Conservation (phyloP, 2,113 vertebrate genomes). For the Protobothrops mucrosquamatus region DNA sequence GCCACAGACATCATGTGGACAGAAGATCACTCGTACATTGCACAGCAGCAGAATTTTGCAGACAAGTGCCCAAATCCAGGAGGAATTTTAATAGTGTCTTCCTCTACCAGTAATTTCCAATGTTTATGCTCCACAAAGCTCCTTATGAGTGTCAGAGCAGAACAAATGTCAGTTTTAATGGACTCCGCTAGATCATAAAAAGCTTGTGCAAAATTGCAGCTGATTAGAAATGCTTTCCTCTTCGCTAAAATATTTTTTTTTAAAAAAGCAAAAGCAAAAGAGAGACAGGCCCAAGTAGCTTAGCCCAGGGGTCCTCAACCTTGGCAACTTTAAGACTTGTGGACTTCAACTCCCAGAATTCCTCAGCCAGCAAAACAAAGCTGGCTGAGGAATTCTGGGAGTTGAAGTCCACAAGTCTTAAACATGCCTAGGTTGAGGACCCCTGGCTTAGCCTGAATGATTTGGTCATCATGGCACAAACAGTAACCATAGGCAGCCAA, state of each 20-base stretch:
- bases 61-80: conserved; percentile 53
- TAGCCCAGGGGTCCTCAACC: not conserved
- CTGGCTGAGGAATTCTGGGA: too few species aligned
- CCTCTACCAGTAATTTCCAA: conserved; percentile 72
- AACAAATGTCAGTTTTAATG: conserved; percentile 81
- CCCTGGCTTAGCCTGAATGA: conserved; percentile 9
- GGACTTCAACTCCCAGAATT: too few species aligned
- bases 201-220: conserved; percentile 72
- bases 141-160: conserved; percentile 74
- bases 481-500: fast-evolving
- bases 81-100: conserved; percentile 75
- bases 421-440: too few species aligned
- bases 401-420: too few species aligned
- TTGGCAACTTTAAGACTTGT: too few species aligned
- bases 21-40: conserved; percentile 52
- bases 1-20: conserved; percentile 33
- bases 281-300: conserved; percentile 35
- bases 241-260: conserved; percentile 54
- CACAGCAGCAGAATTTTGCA: conserved; percentile 58
- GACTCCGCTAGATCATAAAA: conserved; percentile 80
- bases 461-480: conserved; percentile 2
- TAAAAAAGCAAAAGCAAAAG: not conserved
- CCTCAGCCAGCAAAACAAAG: too few species aligned
- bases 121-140: conserved; percentile 75
- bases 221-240: conserved; percentile 75